Percentiles rank a stretch among this genome's conserved stretches.
These are phyloP conservation scores for Nymphalis c-album DNA, from an alignment of 2,888 invertebrate species.

Conservation along the genomic window DNA sequence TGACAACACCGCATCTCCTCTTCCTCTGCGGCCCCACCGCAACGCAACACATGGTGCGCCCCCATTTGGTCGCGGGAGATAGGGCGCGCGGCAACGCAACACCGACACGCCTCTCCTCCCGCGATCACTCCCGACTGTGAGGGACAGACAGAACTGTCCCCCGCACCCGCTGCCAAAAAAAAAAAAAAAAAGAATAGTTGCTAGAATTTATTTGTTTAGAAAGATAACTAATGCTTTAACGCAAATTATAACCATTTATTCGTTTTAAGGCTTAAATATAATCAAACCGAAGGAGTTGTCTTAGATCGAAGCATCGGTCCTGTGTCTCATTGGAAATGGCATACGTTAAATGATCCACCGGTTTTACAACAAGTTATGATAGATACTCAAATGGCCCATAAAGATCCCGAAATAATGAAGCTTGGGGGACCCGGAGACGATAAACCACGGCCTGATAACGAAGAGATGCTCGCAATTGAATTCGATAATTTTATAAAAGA, in stretches of 20 bases:
- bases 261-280: conserved; percentile 65
- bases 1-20: too few relatives aligned
- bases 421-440: conserved; percentile 49
- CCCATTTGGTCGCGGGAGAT: too few relatives aligned
- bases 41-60: too few relatives aligned
- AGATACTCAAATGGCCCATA: conserved; percentile 66
- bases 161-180: too few relatives aligned
- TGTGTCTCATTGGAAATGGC: conserved; percentile 75
- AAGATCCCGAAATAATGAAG: conserved; percentile 64
- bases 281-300: conserved; percentile 74
- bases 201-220: neutral
- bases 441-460: conserved; percentile 54
- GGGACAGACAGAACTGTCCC: too few relatives aligned
- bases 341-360: conserved; percentile 72
- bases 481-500: conserved; percentile 73
- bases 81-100: too few relatives aligned
- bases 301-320: conserved; percentile 69
- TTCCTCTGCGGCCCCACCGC: too few relatives aligned
- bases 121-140: too few relatives aligned
- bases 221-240: neutral
- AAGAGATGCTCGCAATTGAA: conserved; percentile 73
- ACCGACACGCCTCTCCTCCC: too few relatives aligned
- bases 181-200: neutral
- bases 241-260: neutral
- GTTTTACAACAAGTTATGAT: conserved; percentile 75